These are phyloP conservation scores for Harpalus rubripes DNA, from an alignment of 2,888 invertebrate species.

Conservation along the genomic window DNA sequence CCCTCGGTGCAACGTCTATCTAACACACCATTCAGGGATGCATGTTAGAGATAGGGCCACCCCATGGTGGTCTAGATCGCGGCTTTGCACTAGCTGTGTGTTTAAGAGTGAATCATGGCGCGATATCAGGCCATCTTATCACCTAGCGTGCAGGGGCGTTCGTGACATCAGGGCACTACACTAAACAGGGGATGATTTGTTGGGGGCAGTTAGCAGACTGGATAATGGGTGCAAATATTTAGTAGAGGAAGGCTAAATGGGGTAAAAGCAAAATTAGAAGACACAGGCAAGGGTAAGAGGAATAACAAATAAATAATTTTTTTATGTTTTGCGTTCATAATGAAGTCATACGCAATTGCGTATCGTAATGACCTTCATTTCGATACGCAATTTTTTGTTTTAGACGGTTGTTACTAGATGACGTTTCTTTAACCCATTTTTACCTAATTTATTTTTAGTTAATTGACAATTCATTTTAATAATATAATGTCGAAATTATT, in stretches of 20 bases:
- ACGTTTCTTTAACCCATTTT: too few species aligned
- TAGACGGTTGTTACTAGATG: too few species aligned
- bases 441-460: too few species aligned
- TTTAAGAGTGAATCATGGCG: constrained; percentile 62
- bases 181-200: constrained; percentile 1
- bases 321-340: too few species aligned
- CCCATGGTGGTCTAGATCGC: neutral
- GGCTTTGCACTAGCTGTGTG: constrained; percentile 44
- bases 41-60: neutral
- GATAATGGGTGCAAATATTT: neutral
- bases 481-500: too few species aligned
- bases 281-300: too few species aligned
- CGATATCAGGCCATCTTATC: constrained; percentile 58
- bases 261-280: too few species aligned
- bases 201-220: neutral
- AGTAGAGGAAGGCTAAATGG: neutral
- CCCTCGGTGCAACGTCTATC: neutral
- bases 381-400: too few species aligned
- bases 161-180: constrained; percentile 7
- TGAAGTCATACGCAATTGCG: too few species aligned
- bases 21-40: neutral
- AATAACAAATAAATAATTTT: too few species aligned
- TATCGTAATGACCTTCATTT: too few species aligned
- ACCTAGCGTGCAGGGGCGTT: constrained; percentile 44
- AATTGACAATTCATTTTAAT: too few species aligned